phyloP scores from a whole-genome alignment of 1,140 invertebrate species.

The Procambarus clarkii region DNA sequence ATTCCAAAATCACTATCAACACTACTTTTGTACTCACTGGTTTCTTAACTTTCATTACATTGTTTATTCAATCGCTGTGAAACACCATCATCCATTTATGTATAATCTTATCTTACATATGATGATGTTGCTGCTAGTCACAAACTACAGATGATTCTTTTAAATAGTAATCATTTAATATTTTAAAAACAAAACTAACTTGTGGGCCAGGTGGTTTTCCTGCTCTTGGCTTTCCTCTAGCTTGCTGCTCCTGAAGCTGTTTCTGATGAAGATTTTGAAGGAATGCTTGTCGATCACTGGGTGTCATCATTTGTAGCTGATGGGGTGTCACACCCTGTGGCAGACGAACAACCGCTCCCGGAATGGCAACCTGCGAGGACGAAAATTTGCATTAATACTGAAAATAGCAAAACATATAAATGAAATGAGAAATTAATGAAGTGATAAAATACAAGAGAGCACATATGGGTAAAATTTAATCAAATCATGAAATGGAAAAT shows the following conservation, averaged over 20 bases:
- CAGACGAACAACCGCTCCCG: constrained; percentile 68
- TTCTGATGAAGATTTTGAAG: constrained; percentile 68
- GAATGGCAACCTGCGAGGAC: constrained; percentile 55
- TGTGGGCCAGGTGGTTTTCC: constrained; percentile 61
- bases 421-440: not conserved
- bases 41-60: too few species aligned
- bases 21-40: too few species aligned
- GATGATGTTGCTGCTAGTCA: too few species aligned
- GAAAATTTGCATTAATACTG: not conserved
- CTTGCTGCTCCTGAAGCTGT: constrained; percentile 64
- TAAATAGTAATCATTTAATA: too few species aligned
- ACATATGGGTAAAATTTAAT: not conserved
- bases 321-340: constrained; percentile 68
- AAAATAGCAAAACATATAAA: not conserved
- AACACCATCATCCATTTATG: too few species aligned
- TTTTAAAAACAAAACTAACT: not conserved
- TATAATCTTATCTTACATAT: too few species aligned
- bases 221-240: constrained; percentile 52
- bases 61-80: too few species aligned
- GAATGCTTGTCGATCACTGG: constrained; percentile 62
- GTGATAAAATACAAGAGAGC: not conserved
- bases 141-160: too few species aligned
- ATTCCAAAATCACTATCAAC: too few species aligned
- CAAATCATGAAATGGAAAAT: not conserved
- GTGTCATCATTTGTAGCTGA: constrained; percentile 69